Conservation (phyloP, 2,888 invertebrate genomes). For the Nephrotoma flavescens region DNA sequence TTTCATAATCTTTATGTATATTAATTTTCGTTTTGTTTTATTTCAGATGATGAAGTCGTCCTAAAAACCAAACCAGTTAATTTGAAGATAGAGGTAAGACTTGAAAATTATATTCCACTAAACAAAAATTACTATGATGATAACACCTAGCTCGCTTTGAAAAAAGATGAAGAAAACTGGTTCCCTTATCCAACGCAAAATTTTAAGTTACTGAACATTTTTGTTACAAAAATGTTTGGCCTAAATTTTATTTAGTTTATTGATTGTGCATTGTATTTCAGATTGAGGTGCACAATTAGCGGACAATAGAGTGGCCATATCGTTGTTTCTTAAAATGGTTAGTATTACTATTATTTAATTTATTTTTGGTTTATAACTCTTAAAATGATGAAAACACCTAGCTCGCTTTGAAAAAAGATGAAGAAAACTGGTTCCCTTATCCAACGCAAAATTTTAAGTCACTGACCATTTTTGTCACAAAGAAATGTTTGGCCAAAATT, state of each 20-base stretch:
- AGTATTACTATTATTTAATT: no score
- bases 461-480: neutral
- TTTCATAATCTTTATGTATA: no score
- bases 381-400: neutral
- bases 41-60: no score
- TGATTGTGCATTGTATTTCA: neutral
- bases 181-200: constrained; percentile 12
- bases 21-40: no score
- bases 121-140: constrained; percentile 3
- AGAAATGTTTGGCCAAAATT: no score
- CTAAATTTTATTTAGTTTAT: neutral
- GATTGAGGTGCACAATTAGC: no score
- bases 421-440: neutral
- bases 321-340: no score
- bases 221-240: neutral
- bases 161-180: constrained; percentile 9
- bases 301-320: neutral
- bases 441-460: neutral
- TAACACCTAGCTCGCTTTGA: constrained; percentile 12
- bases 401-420: neutral
- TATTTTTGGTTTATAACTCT: neutral
- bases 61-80: no score
- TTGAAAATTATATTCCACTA: no score
- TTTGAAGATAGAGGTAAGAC: neutral
- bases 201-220: constrained; percentile 2